phyloP scores from a whole-genome alignment of 1,140 invertebrate species.

The Eufriesea mexicana region DNA sequence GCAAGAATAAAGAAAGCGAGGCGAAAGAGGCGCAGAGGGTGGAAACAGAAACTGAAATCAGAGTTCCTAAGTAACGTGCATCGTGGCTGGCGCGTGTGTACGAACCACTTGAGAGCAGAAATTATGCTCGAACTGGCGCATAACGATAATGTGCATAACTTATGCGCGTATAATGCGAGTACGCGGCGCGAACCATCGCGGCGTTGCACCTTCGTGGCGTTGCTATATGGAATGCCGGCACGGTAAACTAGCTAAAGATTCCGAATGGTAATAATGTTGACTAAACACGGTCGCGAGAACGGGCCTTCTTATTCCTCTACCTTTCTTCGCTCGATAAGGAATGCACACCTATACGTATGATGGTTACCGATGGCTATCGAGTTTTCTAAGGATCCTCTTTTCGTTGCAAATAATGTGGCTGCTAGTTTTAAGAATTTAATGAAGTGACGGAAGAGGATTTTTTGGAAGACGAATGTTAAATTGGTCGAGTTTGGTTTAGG shows the following conservation, averaged over 20 bases:
- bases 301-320: constrained; percentile 8
- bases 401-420: too few relatives aligned
- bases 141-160: constrained; percentile 65
- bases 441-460: too few relatives aligned
- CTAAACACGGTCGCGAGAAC: constrained; percentile 50
- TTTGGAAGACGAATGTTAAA: too few relatives aligned
- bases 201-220: constrained; percentile 26
- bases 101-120: constrained; percentile 52
- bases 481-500: too few relatives aligned
- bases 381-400: neutral
- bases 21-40: neutral
- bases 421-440: too few relatives aligned
- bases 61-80: constrained; percentile 40
- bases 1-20: neutral
- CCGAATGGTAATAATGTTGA: constrained; percentile 52
- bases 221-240: constrained; percentile 41
- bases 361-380: neutral
- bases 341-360: neutral
- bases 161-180: constrained; percentile 50
- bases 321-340: constrained; percentile 44
- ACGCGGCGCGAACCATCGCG: constrained; percentile 37
- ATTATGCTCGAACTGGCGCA: constrained; percentile 53
- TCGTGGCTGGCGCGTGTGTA: constrained; percentile 28
- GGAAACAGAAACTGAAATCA: constrained; percentile 32
- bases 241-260: constrained; percentile 50